These are phyloP conservation scores for Nomada fucata DNA, from an alignment of 2,888 invertebrate genomes.

Conservation along the genomic window DNA sequence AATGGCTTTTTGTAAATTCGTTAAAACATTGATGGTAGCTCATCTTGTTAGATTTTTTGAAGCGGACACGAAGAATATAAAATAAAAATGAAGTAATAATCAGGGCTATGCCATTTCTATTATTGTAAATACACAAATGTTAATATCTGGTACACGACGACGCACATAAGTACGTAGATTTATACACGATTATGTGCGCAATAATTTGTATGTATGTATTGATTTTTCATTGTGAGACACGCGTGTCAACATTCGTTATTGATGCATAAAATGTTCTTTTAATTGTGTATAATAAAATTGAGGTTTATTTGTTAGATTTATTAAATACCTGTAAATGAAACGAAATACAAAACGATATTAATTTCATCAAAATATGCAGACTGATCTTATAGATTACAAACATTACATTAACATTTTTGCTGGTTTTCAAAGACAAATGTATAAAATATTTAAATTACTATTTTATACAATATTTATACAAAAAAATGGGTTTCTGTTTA, in stretches of 20 bases:
- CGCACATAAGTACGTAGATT: slow-evolving; percentile 55
- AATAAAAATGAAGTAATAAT: slow-evolving; percentile 53
- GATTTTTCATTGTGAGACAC: slow-evolving; percentile 49
- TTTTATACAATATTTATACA: slow-evolving; percentile 68
- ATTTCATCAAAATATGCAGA: slow-evolving; percentile 49
- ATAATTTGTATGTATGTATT: slow-evolving; percentile 63
- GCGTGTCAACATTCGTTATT: slow-evolving; percentile 42
- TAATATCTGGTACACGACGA: slow-evolving; percentile 50
- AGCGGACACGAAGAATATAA: slow-evolving; percentile 30
- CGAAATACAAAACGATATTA: slow-evolving; percentile 53
- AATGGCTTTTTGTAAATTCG: slow-evolving; percentile 42
- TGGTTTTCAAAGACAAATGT: slow-evolving; percentile 67
- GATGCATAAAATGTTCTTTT: slow-evolving; percentile 71
- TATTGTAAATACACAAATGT: slow-evolving; percentile 66
- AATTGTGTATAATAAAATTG: slow-evolving; percentile 74
- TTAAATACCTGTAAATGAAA: slow-evolving; percentile 57
- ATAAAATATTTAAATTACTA: slow-evolving; percentile 70
- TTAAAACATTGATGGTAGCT: slow-evolving; percentile 27
- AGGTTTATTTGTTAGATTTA: slow-evolving; percentile 67
- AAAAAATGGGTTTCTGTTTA: slow-evolving; percentile 49
- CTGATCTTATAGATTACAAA: slow-evolving; percentile 61
- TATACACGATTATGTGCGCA: slow-evolving; percentile 53
- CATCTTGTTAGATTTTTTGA: slow-evolving; percentile 43
- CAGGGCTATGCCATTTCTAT: slow-evolving; percentile 52
- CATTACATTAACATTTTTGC: slow-evolving; percentile 63